Evolutionary conservation across 2,113 vertebrate species (phyloP).

Genomic region (Myiopsitta monachus): DNA sequence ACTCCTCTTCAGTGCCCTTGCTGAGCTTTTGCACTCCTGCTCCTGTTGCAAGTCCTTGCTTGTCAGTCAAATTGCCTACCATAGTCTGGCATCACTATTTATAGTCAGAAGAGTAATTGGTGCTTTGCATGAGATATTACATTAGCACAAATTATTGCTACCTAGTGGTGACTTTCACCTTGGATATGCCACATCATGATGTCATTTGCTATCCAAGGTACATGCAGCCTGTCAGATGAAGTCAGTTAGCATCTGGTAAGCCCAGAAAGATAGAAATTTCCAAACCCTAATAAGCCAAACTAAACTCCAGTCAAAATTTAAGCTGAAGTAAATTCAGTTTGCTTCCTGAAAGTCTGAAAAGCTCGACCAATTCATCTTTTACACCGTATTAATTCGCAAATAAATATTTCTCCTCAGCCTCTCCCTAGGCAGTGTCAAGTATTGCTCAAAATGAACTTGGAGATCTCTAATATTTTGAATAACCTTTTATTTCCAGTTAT

Average conservation of each 20-base stretch:
- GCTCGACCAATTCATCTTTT: not conserved
- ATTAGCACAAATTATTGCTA: slow-evolving; percentile 55
- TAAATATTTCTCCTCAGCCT: not conserved
- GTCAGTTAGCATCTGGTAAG: slow-evolving; percentile 5
- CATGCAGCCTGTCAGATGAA: not conserved
- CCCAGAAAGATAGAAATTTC: not conserved
- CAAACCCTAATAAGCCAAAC: not conserved
- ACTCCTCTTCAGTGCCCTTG: slow-evolving; percentile 1
- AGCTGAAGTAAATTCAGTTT: not conserved
- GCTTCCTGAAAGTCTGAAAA: not conserved
- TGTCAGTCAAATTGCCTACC: slow-evolving; percentile 33
- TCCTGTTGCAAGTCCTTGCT: not conserved
- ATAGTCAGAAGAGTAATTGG: slow-evolving; percentile 26
- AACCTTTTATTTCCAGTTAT: not conserved
- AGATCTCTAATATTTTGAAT: not conserved
- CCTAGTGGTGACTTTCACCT: slow-evolving; percentile 47
- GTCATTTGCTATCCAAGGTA: slow-evolving; percentile 35
- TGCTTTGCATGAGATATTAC: slow-evolving; percentile 52
- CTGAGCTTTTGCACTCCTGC: not conserved
- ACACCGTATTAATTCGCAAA: not conserved
- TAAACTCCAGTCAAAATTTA: not conserved
- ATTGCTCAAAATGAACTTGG: not conserved
- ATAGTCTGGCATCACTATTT: slow-evolving; percentile 44
- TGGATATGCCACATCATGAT: slow-evolving; percentile 31
- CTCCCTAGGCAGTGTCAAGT: not conserved